Evolutionary conservation across 2,888 invertebrate genomes (phyloP).

Genomic region (Timema cristinae): DNA sequence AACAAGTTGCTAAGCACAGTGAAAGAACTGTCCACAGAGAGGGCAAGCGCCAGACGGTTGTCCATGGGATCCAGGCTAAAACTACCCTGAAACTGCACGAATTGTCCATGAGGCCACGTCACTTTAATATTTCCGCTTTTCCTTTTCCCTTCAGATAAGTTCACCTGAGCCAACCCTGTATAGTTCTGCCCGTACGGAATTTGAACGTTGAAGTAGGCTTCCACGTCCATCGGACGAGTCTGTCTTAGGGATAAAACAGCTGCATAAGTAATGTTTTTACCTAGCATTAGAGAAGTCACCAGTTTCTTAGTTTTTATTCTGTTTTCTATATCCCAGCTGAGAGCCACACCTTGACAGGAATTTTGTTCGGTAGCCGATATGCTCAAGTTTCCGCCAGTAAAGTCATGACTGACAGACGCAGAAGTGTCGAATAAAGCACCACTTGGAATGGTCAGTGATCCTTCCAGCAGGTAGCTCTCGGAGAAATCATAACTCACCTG

Average conservation of each 20-base stretch:
- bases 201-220: neutral
- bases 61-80: too few species aligned
- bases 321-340: neutral
- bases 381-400: neutral
- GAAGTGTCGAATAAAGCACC: neutral
- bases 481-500: conserved; percentile 10
- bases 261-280: neutral
- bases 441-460: neutral
- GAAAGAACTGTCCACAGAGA: too few species aligned
- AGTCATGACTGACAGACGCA: neutral
- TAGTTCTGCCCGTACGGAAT: neutral
- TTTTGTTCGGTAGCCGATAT: neutral
- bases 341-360: neutral
- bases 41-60: too few species aligned
- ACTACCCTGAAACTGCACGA: too few species aligned
- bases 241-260: neutral
- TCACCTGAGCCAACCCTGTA: too few species aligned
- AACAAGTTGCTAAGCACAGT: too few species aligned
- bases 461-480: neutral
- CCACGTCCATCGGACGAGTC: neutral
- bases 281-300: neutral
- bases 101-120: too few species aligned
- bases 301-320: neutral
- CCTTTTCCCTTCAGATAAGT: too few species aligned
- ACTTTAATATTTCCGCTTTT: too few species aligned